Evolutionary conservation across 2,797 vertebrate genomes (phyloP), one percentile per base, ranked within the genome.

Genomic region (Coregonus suidteri): DNA sequence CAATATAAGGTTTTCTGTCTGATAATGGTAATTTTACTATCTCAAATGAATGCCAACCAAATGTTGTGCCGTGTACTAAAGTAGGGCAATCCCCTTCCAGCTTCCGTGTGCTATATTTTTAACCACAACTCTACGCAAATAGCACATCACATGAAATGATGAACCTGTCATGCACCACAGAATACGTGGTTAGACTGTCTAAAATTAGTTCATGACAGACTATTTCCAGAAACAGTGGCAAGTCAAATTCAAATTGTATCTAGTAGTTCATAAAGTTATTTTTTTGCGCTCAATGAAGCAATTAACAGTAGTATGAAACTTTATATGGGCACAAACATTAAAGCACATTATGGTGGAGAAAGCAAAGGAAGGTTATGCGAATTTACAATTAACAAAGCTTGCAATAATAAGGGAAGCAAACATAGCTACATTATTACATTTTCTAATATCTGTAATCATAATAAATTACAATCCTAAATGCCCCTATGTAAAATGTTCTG

Each of bases 131-230:
- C 77, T 75, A 75, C 72, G 77, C 59, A 62, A 62, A 62, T 20
- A 62, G 59, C 6, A 25, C 84, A 91, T 91, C 91, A 91, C 88
- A 90, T 91, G 87, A 91, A 91, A 88, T 87, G 86, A 91, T 86
- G 80, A 88, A 89, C 83, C 81, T 80, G 87, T 90, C 88, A 89
- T 85, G 87, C 88, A 88, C 78, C 77, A 68, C 84, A 86, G 79
- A 90, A 89, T 88, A 82, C 79, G 89, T 90, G 87, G 89, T 80
- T 72, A 80, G 31, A 80, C 31, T 20, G 71, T 75, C 88, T 92
- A 90, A 92, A 94, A 91, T 88, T 92, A 92, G 89, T 82, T 84
- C 77, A 75, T 79, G 77, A 84, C 73, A 70, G 77, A 78, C 88
- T 91, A 90, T 90, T 90, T 91, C 91, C 77, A 87, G 88, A 87